Base-by-base conservation (phyloP, 2,888 invertebrate genomes). In the Aporophyla lueneburgensis region DNA sequence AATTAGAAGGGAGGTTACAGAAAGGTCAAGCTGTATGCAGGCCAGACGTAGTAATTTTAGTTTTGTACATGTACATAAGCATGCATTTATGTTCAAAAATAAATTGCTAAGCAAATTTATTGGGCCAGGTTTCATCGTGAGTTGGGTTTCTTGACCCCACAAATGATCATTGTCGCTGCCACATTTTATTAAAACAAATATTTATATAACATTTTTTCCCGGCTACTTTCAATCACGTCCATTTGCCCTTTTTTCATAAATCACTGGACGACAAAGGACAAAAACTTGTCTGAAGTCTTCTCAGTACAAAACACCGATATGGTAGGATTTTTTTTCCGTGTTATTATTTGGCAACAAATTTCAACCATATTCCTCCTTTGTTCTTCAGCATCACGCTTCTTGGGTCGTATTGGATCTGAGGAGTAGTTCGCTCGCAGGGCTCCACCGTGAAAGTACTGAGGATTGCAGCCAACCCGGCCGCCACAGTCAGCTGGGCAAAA, bases 371-470 rank as follows among this genome's bases (percentile, higher is more conserved):
- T 72, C 96, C 94, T 63, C 96, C 96, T 88, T 94, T 95, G 87
- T 96, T 96, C 88, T 96, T 96, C 21, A 96, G 91, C 94, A 96
- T 94, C 40, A 96, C 95, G 78, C 96, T 96, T 71, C 96, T 90
- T 2, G 96, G 91, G 74, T 96, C 96, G 86, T 96, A 96, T 49
- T 94, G 88, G 76, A 96, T 95, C 9, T 79, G 86, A 2, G 95
- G 86, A 12, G 96, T 94, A 16, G 96, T 96, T 53, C 88, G 91
- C 2, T 92, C 87, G 86, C 96, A 95, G 2, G 96, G 95, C 82
- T 95, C 95, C 76, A 96, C 93, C 16, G 78, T 61, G 83, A 93
- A 94, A 2, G 88, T 89, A 78, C 91, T 92, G 71, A 96, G 92
- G 68, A 95, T 91, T 0, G 92, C 88, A 0, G 95, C 93, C 71